phyloP scores from a whole-genome alignment of 2,113 vertebrate species.

The Mormyrus iriodes region DNA sequence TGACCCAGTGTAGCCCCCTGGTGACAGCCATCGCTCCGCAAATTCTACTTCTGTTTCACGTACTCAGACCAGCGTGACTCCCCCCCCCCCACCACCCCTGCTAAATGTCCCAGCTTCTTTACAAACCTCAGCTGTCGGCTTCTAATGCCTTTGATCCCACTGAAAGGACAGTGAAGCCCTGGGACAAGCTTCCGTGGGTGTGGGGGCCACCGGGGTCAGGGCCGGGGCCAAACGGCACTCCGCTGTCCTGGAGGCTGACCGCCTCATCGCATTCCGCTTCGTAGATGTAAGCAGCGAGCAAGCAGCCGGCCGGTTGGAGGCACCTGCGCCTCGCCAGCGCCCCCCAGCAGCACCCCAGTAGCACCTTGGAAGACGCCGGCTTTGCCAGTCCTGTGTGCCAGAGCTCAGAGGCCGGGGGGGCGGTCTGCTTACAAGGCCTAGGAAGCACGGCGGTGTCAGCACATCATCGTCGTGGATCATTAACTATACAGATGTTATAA shows the following conservation, averaged over 20 bases:
- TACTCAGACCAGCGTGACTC: background rate
- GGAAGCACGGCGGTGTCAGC: background rate
- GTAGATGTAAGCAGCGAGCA: background rate
- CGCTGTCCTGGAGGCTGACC: background rate
- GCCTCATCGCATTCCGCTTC: background rate
- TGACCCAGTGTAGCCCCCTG: background rate
- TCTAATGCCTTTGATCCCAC: conserved; percentile 1
- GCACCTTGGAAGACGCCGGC: background rate
- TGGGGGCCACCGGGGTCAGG: background rate
- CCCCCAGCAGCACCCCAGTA: background rate
- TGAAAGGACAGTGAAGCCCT: background rate
- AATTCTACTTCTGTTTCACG: background rate
- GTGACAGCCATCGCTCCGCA: no score
- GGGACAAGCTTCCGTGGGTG: background rate
- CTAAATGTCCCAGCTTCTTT: background rate
- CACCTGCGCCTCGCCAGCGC: background rate
- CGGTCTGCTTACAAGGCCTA: background rate
- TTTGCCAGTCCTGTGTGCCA: background rate
- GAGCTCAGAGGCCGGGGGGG: background rate
- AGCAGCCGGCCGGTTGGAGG: background rate
- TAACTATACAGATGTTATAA: background rate
- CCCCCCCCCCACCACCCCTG: background rate
- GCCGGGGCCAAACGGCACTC: background rate
- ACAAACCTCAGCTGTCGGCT: background rate
- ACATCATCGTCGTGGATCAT: background rate